These are phyloP conservation scores for Lerema accius DNA, from an alignment of 1,140 invertebrate genomes.

Conservation along the genomic window DNA sequence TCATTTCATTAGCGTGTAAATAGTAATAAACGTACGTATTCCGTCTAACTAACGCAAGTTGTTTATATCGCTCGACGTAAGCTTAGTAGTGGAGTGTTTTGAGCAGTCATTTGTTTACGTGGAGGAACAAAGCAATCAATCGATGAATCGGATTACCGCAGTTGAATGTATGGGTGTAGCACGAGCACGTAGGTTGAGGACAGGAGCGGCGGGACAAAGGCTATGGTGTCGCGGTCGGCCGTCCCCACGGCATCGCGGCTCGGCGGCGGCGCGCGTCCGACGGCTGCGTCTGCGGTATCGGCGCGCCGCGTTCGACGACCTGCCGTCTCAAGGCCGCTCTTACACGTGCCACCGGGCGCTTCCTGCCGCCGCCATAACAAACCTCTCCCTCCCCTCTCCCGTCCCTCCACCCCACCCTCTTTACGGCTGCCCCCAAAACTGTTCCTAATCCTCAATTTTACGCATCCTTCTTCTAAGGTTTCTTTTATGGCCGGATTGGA, in stretches of 20 bases:
- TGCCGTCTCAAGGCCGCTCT: slow-evolving; percentile 78
- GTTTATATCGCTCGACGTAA: no score
- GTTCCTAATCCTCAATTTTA: slow-evolving; percentile 47
- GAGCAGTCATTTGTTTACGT: not conserved
- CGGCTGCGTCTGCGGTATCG: slow-evolving; percentile 52
- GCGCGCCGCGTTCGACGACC: slow-evolving; percentile 73
- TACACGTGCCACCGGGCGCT: slow-evolving; percentile 78
- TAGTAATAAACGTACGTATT: no score
- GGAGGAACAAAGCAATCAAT: not conserved
- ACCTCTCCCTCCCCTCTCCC: slow-evolving; percentile 71
- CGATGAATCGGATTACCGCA: slow-evolving; percentile 3
- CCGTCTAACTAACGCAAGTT: no score
- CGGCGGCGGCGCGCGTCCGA: slow-evolving; percentile 30
- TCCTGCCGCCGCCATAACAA: slow-evolving; percentile 79
- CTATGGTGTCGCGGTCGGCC: slow-evolving; percentile 52
- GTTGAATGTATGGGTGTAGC: slow-evolving; percentile 3
- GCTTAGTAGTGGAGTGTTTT: no score
- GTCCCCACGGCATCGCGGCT: slow-evolving; percentile 37
- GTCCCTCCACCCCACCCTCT: slow-evolving; percentile 46
- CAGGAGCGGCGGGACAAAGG: slow-evolving; percentile 48
- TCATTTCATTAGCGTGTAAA: no score
- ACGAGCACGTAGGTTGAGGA: slow-evolving; percentile 6
- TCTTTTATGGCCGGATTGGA: slow-evolving; percentile 15
- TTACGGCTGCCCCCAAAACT: slow-evolving; percentile 40
- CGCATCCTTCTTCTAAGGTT: slow-evolving; percentile 42